Conservation (phyloP, 37 sponge, comb jelly and placozoan genomes). For the Chondrosia reniformis region DNA sequence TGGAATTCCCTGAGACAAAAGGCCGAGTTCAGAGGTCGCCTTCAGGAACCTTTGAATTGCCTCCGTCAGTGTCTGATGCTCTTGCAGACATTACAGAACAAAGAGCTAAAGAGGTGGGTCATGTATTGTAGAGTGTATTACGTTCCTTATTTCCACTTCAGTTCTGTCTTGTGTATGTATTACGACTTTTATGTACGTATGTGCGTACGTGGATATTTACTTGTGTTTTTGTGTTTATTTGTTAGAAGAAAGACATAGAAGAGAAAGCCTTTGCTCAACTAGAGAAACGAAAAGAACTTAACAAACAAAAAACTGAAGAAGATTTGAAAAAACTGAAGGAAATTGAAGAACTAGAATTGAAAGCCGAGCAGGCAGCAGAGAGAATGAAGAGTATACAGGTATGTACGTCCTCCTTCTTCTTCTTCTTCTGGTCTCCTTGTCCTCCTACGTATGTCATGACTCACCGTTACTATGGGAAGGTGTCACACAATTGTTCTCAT, state of each 20-base stretch:
- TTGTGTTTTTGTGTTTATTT: background rate
- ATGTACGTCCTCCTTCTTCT: background rate
- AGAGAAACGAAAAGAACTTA: background rate
- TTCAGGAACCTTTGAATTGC: slow-evolving; percentile 22
- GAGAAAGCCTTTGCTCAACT: background rate
- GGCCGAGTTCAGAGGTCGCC: slow-evolving; percentile 1
- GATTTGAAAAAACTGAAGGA: background rate
- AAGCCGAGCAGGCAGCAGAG: slow-evolving; percentile 22
- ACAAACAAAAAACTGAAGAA: background rate
- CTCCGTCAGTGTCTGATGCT: background rate
- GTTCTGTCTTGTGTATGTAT: background rate
- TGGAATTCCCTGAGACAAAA: background rate
- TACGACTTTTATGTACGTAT: background rate
- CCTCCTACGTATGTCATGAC: no score
- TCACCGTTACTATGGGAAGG: no score
- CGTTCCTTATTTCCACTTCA: no score
- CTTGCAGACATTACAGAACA: background rate
- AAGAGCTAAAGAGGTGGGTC: slow-evolving; percentile 4
- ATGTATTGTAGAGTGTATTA: no score
- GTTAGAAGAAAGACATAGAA: background rate
- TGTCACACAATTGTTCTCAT: no score
- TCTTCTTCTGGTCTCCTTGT: no score
- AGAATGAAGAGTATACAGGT: background rate
- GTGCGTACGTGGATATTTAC: background rate
- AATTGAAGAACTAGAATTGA: slow-evolving; percentile 13